These are phyloP conservation scores for Pseudochaenichthys georgianus DNA, from an alignment of 2,797 vertebrate genomes.

Conservation along the genomic window DNA sequence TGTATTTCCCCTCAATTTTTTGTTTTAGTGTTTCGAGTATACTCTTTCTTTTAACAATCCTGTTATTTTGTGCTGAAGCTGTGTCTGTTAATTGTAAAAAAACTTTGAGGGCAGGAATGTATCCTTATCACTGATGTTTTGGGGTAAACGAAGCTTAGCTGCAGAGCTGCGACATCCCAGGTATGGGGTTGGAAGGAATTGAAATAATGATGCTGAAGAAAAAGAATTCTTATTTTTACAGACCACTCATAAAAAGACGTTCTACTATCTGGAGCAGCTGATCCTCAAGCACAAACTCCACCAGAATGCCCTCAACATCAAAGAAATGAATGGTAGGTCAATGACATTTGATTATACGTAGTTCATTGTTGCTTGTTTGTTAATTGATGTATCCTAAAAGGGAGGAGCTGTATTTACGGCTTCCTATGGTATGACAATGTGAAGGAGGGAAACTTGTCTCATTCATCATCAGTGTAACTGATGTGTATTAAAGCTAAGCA, in stretches of 20 bases:
- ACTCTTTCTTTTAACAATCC: not conserved
- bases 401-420: not conserved
- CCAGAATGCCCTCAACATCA: conserved; percentile 94
- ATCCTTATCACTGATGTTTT: not conserved
- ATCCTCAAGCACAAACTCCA: conserved; percentile 97
- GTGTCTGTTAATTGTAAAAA: not conserved
- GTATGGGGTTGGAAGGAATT: not conserved
- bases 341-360: not conserved
- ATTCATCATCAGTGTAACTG: conserved; percentile 45
- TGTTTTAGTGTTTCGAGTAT: not conserved
- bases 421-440: not conserved
- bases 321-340: conserved; percentile 94
- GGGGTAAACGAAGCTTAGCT: not conserved
- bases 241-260: conserved; percentile 98
- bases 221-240: conserved; percentile 58
- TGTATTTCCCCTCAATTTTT: not conserved
- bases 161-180: not conserved
- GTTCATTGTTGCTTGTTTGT: not conserved
- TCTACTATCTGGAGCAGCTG: conserved; percentile 97
- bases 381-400: not conserved
- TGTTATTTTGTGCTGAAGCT: not conserved
- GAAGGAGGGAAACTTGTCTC: conserved; percentile 37
- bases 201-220: not conserved
- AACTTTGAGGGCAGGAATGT: not conserved
- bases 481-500: conserved; percentile 47